Evolutionary conservation across 2,113 vertebrate genomes (phyloP).

Genomic region (Nansenia antarctica): DNA sequence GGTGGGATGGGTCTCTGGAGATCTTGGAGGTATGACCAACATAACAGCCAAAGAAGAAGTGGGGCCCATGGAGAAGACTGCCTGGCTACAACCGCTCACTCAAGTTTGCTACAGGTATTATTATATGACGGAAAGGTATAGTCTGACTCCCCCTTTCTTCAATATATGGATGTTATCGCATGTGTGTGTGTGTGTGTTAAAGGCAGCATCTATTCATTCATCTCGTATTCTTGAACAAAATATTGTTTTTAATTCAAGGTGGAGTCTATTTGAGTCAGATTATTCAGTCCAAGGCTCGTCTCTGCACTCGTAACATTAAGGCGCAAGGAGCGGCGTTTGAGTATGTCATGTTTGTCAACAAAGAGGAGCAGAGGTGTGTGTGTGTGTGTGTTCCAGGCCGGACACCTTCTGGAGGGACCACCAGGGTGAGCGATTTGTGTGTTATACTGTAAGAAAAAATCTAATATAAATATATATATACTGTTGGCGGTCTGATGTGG

Average conservation of each 20-base stretch:
- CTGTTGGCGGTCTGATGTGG: not conserved
- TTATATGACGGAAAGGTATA: rapidly evolving
- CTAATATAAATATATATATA: not conserved
- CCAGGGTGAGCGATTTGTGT: constrained; percentile 77
- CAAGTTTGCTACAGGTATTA: constrained; percentile 71
- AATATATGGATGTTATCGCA: too few species aligned
- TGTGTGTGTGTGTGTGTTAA: not conserved
- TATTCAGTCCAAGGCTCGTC: constrained; percentile 69
- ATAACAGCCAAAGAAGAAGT: constrained; percentile 58
- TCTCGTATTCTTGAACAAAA: not conserved
- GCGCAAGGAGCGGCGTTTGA: constrained; percentile 79
- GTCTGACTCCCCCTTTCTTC: too few species aligned
- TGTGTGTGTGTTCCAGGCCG: constrained; percentile 83
- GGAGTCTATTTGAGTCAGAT: constrained; percentile 64
- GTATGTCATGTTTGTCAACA: constrained; percentile 80
- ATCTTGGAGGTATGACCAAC: too few species aligned
- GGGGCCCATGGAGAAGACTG: constrained; percentile 74
- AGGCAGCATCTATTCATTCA: not conserved
- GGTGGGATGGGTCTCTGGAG: too few species aligned
- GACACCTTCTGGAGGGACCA: constrained; percentile 81
- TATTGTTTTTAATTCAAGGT: constrained; percentile 39
- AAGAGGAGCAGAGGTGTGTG: constrained; percentile 68
- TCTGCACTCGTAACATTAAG: constrained; percentile 76
- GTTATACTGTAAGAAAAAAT: not conserved
- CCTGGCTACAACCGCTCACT: constrained; percentile 79